These are phyloP conservation scores for Palythoa grandis DNA, from an alignment of 92 coral and sea anemone genomes.

Conservation along the genomic window DNA sequence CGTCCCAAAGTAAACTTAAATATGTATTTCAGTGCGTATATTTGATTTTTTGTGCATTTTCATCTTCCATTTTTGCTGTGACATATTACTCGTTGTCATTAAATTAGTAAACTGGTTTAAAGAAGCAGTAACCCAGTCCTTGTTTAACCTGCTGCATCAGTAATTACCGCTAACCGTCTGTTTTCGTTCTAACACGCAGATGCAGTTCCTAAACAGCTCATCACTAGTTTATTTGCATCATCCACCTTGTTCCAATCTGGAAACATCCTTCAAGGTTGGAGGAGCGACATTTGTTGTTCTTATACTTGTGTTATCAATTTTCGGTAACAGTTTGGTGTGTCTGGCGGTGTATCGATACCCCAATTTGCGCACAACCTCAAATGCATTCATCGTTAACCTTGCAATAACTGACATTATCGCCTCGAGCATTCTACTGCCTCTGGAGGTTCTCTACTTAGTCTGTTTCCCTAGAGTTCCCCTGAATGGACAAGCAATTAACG, in stretches of 20 bases:
- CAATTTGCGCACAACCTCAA: conserved; percentile 47
- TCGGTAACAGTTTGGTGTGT: conserved; percentile 54
- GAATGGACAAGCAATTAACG: conserved; percentile 42
- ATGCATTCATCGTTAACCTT: conserved; percentile 57
- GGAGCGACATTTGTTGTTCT: conserved; percentile 40
- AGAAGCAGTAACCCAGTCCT: too few species aligned
- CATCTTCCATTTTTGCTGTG: too few species aligned
- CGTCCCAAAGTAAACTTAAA: too few species aligned
- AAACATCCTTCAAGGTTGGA: conserved; percentile 36
- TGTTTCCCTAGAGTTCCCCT: conserved; percentile 54
- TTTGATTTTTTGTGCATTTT: too few species aligned
- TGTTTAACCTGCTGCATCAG: not conserved
- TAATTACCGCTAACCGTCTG: too few species aligned
- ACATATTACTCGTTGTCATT: too few species aligned
- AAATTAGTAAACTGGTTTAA: too few species aligned
- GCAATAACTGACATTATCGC: conserved; percentile 55
- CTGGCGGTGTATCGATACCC: conserved; percentile 48
- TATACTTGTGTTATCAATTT: conserved; percentile 38
- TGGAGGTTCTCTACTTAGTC: conserved; percentile 45
- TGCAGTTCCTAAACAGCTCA: conserved; percentile 41
- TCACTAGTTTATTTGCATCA: not conserved
- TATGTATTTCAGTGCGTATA: too few species aligned
- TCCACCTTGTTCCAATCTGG: conserved; percentile 46
- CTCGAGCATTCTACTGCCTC: conserved; percentile 45
- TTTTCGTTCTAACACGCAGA: not conserved